Conservation (phyloP, 2,888 invertebrate species). For the Leistus spinibarbis region DNA sequence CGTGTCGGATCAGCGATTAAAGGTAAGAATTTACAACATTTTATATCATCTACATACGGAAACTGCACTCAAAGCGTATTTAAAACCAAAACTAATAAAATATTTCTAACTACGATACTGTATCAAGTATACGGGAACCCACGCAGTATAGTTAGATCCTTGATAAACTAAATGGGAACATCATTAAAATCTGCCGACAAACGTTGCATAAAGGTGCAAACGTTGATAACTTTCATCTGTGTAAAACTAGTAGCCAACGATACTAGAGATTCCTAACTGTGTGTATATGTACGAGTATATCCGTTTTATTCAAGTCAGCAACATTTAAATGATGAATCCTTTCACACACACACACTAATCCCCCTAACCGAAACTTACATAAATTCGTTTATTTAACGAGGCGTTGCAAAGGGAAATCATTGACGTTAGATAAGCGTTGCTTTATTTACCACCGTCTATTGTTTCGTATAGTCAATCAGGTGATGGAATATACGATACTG, state of each 20-base stretch:
- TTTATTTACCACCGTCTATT: constrained; percentile 23
- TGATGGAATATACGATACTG: constrained; percentile 29
- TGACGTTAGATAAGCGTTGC: constrained; percentile 6
- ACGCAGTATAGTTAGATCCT: constrained; percentile 1
- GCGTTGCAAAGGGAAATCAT: constrained; percentile 31
- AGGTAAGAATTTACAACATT: constrained; percentile 68
- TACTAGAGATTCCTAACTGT: too few species aligned
- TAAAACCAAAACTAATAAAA: neutral
- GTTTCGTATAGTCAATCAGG: constrained; percentile 35
- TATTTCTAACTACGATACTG: neutral
- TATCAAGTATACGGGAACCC: neutral
- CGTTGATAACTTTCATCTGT: neutral
- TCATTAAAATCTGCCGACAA: constrained; percentile 27
- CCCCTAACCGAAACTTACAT: constrained; percentile 9
- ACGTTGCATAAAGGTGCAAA: constrained; percentile 23
- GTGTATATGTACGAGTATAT: too few species aligned
- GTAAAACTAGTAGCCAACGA: constrained; percentile 18
- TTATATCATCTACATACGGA: neutral
- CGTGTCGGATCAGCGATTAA: constrained; percentile 84
- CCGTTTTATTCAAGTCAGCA: neutral
- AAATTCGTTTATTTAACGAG: constrained; percentile 36
- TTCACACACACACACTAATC: neutral
- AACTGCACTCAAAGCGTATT: neutral
- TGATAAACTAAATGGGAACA: constrained; percentile 35
- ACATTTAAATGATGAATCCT: neutral